phyloP scores from a whole-genome alignment of 1,140 invertebrate species.

The Bombus difficillimus region DNA sequence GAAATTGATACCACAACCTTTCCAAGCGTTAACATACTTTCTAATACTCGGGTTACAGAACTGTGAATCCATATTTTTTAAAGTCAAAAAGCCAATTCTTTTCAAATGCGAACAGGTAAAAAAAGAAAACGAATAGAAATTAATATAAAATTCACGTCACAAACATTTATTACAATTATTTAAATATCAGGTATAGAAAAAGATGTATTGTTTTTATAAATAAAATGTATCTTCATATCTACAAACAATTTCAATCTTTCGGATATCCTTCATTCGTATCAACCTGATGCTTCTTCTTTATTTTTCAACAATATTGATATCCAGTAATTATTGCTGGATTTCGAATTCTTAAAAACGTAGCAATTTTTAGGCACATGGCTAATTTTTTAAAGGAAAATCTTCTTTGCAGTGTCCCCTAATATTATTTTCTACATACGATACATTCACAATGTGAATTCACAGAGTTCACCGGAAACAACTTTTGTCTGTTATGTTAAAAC shows the following conservation, averaged over 20 bases:
- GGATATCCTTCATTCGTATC: neutral
- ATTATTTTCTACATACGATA: too few relatives aligned
- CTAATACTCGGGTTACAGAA: neutral
- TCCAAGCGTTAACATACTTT: slow-evolving; percentile 15
- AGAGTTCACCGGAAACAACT: too few relatives aligned
- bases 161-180: too few relatives aligned
- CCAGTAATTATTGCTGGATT: neutral
- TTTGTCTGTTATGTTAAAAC: too few relatives aligned
- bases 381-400: neutral
- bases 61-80: neutral
- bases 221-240: too few relatives aligned
- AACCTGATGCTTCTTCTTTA: neutral
- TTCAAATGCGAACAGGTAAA: neutral
- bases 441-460: too few relatives aligned
- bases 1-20: slow-evolving; percentile 62
- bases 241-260: too few relatives aligned
- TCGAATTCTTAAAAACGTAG: neutral
- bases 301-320: neutral
- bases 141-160: neutral
- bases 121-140: neutral
- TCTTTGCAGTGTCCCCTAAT: too few relatives aligned
- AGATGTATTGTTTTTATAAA: neutral
- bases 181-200: too few relatives aligned
- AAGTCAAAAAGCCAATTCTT: neutral
- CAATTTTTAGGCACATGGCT: too few relatives aligned